Evolutionary conservation across 1,140 invertebrate species (phyloP).

Genomic region (Chlorops oryzae): DNA sequence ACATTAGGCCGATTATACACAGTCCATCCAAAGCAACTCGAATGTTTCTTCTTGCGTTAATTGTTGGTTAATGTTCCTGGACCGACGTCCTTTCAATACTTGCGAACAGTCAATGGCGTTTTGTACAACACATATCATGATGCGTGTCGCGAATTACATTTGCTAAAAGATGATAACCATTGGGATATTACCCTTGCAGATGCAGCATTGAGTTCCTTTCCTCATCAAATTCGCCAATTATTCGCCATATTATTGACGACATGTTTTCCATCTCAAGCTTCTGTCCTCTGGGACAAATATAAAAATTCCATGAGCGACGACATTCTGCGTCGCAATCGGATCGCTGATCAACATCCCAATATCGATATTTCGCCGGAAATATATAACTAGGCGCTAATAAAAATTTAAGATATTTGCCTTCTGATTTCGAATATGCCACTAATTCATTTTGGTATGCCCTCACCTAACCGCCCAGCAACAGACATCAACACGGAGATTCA

Average conservation of each 20-base stretch:
- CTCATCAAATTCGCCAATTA: constrained; percentile 44
- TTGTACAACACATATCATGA: constrained; percentile 42
- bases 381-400: too few species aligned
- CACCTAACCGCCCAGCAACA: constrained; percentile 26
- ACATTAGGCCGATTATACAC: constrained; percentile 43
- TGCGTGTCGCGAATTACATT: constrained; percentile 38
- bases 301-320: constrained; percentile 31
- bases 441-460: constrained; percentile 27
- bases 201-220: constrained; percentile 28
- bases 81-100: constrained; percentile 42
- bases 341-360: constrained; percentile 20
- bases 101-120: constrained; percentile 44
- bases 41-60: constrained; percentile 47
- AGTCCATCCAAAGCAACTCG: constrained; percentile 38
- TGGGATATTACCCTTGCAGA: constrained; percentile 39
- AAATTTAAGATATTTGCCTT: constrained; percentile 32
- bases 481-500: constrained; percentile 19
- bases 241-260: constrained; percentile 44
- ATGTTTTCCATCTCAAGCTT: constrained; percentile 31
- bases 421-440: constrained; percentile 24
- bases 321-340: constrained; percentile 26
- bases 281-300: constrained; percentile 38
- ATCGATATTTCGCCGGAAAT: constrained; percentile 21
- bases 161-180: constrained; percentile 40
- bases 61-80: constrained; percentile 44